Evolutionary conservation across 2,797 vertebrate species (phyloP), one percentile per base, ranked within the genome.

Genomic region (Sebastes baramenuke): DNA sequence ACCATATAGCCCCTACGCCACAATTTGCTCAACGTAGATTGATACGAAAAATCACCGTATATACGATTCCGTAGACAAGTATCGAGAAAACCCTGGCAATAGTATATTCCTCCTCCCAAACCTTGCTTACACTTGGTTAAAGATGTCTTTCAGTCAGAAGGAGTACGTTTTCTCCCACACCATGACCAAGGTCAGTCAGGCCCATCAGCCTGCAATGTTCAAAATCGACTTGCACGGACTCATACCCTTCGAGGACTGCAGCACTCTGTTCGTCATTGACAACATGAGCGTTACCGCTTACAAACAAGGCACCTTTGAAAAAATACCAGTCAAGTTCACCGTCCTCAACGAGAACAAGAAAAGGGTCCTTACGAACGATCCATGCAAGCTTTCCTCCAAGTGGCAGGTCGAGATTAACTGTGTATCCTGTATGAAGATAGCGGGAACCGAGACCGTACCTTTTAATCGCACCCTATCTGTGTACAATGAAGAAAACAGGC

Each of bases 71-170:
- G 27, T 29, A 29, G 27, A 29, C 27, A 29, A 29, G 27, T 29
- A 29, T 29, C 27, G 27, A 29, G 27, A 29, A 29, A 29, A 29
- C 27, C 27, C 27, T 29, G 27, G 27, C 27, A 29, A 29, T 29
- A 29, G 27, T 29, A 29, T 29, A 29, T 6, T 29, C 27, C 27
- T 29, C 27, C 1, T 29, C 27, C 27, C 27, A 29, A 29, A 6
- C 27, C 27, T 29, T 29, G 27, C 27, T 29, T 29, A 29, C 27
- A 29, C 27, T 29, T 29, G 27, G 5, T 6, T 9, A 32, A 32
- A 9, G 32, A 55, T 75, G 61, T 65, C 72, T 55, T 66, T 74
- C 49, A 38, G 72, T 66, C 30, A 32, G 11, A 74, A n/a, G n/a
- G 61, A 38, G 46, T 74, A 65, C 22, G 0, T 56, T 8, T 38